phyloP scores from a whole-genome alignment of 2,888 invertebrate species.

The Tetragonisca angustula region DNA sequence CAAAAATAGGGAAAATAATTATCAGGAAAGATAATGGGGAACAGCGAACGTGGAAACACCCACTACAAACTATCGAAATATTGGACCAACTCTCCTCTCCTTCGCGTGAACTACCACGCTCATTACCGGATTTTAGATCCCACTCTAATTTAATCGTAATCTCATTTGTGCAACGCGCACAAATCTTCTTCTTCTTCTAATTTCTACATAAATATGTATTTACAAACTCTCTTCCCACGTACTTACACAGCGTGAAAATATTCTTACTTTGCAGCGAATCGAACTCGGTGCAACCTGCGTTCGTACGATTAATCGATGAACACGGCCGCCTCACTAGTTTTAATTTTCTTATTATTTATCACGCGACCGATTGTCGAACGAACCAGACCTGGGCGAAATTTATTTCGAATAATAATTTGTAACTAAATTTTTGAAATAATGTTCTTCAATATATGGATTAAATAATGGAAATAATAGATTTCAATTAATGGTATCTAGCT shows the following conservation, averaged over 20 bases:
- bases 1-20: not conserved
- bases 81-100: no score
- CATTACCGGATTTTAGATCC: not conserved
- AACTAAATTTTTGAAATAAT: no score
- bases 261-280: no score
- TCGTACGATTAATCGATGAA: not conserved
- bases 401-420: no score
- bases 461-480: no score
- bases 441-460: no score
- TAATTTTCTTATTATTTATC: no score
- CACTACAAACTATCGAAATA: no score
- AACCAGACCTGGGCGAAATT: not conserved
- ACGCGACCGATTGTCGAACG: not conserved
- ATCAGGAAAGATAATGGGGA: no score
- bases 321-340: not conserved
- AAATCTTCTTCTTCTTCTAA: constrained; percentile 5
- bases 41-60: not conserved
- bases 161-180: constrained; percentile 23
- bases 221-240: not conserved
- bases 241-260: no score
- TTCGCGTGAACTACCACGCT: not conserved
- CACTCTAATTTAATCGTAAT: constrained; percentile 33
- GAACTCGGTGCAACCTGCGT: no score
- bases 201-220: constrained; percentile 13
- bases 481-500: no score